Evolutionary conservation across 2,113 vertebrate species (phyloP).

Genomic region (Leptobrachium ailaonicum): DNA sequence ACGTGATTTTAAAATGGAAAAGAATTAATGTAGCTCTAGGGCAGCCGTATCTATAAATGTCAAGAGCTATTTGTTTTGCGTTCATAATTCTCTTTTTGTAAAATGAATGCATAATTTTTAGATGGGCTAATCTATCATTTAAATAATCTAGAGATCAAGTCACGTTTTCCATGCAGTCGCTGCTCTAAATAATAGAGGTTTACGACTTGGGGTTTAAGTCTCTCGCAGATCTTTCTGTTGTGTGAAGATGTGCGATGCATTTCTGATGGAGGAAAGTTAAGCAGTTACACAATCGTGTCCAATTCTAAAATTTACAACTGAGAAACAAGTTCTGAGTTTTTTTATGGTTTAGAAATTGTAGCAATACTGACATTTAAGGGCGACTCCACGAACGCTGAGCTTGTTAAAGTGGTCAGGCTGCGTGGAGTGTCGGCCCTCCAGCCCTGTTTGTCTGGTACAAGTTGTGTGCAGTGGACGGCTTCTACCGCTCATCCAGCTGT

Average conservation of each 20-base stretch:
- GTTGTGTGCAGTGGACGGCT: no score
- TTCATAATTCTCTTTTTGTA: not conserved
- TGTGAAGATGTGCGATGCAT: not conserved
- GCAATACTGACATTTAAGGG: not conserved
- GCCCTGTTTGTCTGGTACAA: no score
- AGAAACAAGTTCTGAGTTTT: not conserved
- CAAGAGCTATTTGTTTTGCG: slow-evolving; percentile 30
- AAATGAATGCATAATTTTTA: slow-evolving; percentile 20
- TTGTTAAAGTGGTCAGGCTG: no score
- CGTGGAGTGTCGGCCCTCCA: no score
- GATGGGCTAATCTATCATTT: slow-evolving; percentile 14
- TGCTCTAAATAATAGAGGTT: slow-evolving; percentile 15
- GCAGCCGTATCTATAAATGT: slow-evolving; percentile 22
- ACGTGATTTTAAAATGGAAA: slow-evolving; percentile 17
- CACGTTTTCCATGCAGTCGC: not conserved
- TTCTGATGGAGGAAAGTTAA: slow-evolving; percentile 1
- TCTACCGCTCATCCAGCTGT: no score
- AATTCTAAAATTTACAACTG: not conserved
- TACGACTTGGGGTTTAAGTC: not conserved
- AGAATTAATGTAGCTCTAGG: slow-evolving; percentile 18
- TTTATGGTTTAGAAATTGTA: no score
- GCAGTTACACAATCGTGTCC: not conserved
- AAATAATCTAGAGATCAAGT: not conserved
- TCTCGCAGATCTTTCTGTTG: not conserved
- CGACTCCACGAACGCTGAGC: no score